These are phyloP conservation scores for Drosophila nebulosa DNA, from an alignment of 1,140 invertebrate genomes.

Conservation along the genomic window DNA sequence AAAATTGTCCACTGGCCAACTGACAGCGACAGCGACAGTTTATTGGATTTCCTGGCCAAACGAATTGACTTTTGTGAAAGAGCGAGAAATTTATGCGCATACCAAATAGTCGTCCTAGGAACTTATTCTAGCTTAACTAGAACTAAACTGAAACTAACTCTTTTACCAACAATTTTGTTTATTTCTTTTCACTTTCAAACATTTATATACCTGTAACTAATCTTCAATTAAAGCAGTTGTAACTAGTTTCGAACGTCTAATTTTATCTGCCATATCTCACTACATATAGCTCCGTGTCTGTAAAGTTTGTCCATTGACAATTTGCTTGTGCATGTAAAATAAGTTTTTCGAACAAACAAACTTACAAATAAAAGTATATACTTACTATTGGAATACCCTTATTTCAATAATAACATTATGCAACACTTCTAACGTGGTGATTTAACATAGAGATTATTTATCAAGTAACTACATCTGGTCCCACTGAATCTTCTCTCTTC, in stretches of 20 bases:
- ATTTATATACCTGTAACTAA: background rate
- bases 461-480: no score
- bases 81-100: conserved; percentile 1
- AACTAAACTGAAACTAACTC: no score
- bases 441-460: no score
- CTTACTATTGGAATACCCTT: no score
- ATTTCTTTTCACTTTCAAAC: no score
- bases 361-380: background rate
- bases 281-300: no score
- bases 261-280: background rate
- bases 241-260: background rate
- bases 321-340: background rate
- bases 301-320: background rate
- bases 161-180: background rate
- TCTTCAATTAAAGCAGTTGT: background rate
- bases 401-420: no score
- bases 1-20: background rate
- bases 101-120: background rate
- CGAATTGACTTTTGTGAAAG: conserved; percentile 4
- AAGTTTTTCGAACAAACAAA: background rate
- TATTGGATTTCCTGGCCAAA: conserved; percentile 10
- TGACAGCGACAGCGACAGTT: conserved; percentile 10
- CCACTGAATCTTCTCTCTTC: no score
- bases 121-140: background rate
- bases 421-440: no score